Evolutionary conservation across 1,140 invertebrate genomes (phyloP), one percentile per base, ranked within the genome.

Genomic region (Drosophila varians): DNA sequence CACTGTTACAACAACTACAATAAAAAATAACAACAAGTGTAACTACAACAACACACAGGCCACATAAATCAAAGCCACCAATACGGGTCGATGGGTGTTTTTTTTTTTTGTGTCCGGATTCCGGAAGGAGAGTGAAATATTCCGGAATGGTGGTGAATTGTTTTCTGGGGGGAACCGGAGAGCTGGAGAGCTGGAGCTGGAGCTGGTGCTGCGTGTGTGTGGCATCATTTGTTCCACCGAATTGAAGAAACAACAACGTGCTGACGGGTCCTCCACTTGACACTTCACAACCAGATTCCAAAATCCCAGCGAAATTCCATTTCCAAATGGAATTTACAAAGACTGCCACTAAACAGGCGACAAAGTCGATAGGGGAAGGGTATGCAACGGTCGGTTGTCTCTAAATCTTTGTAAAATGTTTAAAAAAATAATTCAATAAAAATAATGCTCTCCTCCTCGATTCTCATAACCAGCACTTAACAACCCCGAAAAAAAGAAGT

Each of bases 141-240:
- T 38, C 36, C 36, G 36, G 36, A 16, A 38, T 12, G 14, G n/a
- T 38, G 36, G 14, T 5, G 12, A 34, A 62, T 62, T 60, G 58
- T 31, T 31, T 23, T 52, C 16, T 11, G 4, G 26, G 26, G 42
- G 4, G 1, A n/a, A n/a, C n/a, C n/a, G 9, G 1, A 4, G 12
- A 25, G 7, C 8, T 9, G 49, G 11, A 9, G 45, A 9, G 46
- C 7, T 38, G 51, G 52, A 31, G 12, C 11, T n/a, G 31, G 11
- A 3, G 4, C 31, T 7, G 36, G 0, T 16, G 36, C 36, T 16
- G n/a, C 31, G 57, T 82, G 77, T 68, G 66, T 82, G 73, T 74
- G 65, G 80, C 65, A 74, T 76, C 75, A 75, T 80, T 84, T 80
- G 11, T 31, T 31, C 28, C 28, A 31, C 28, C 55, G n/a, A 36